Percentiles rank a stretch among this genome's conserved stretches.
These are phyloP conservation scores for Pseudopodoces humilis DNA, from an alignment of 2,113 vertebrate species.

Conservation along the genomic window DNA sequence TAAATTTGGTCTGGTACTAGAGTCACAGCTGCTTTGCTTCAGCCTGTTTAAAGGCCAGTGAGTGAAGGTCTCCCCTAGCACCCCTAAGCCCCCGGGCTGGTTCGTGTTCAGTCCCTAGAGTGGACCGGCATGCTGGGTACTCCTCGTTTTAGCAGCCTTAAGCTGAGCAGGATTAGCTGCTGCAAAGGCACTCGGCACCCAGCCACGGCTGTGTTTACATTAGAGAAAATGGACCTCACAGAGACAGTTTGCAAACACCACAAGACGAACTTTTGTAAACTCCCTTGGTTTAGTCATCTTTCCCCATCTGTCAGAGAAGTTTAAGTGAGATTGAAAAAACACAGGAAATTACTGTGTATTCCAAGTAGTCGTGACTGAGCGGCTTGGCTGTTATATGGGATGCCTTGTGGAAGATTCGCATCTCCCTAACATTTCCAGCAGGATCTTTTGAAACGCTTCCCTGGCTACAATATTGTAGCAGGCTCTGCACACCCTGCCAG, in stretches of 20 bases:
- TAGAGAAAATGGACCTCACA: constrained; percentile 65
- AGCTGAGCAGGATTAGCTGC: constrained; percentile 48
- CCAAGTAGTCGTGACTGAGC: constrained; percentile 72
- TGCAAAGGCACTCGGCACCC: constrained; percentile 34
- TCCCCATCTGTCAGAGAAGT: constrained; percentile 73
- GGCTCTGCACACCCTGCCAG: neutral
- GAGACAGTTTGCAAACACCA: constrained; percentile 72
- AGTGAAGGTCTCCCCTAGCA: neutral
- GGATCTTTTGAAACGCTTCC: constrained; percentile 47
- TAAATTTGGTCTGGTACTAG: neutral
- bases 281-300: constrained; percentile 70
- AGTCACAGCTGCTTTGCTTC: neutral
- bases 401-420: constrained; percentile 54
- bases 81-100: neutral
- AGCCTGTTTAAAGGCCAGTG: neutral
- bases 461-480: constrained; percentile 17
- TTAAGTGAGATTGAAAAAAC: constrained; percentile 70
- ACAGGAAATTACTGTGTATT: constrained; percentile 77
- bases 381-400: constrained; percentile 72
- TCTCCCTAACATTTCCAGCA: constrained; percentile 61
- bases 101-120: neutral
- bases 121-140: neutral
- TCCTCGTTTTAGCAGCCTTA: neutral
- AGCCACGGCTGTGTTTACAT: constrained; percentile 67
- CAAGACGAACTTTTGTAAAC: constrained; percentile 71